Base-by-base conservation (phyloP, 1,140 invertebrate species). In the Zaprionus camerounensis region DNA sequence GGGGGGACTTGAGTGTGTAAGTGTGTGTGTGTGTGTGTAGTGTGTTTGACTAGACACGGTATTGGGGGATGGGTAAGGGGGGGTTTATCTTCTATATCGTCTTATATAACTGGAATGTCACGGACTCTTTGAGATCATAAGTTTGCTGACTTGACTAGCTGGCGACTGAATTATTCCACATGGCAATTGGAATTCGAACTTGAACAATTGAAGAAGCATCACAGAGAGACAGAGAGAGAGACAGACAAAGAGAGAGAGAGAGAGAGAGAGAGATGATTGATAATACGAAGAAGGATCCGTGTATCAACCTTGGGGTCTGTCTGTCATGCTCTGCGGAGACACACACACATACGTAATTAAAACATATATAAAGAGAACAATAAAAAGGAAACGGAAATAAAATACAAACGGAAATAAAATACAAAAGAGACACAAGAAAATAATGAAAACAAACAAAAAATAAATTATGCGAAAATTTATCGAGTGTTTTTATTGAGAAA, bases 401-500 rank as follows among this genome's bases (percentile, higher is more conserved):
- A 46, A 57, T 73, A 82, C 38, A 38, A 71, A 70, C 64, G 17
- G 58, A 69, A 69, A 66, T 46, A 63, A 58, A 70, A 72, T 55
- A 80, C 56, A 76, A n/a, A 20, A 53, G 56, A 71, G 66, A 62
- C 49, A 86, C 74, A 80, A 46, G 41, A 63, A 76, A 66, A 82
- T 73, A 80, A 87, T 68, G 36, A 67, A 80, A 78, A 87, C 57
- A 80, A 78, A 87, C 57, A 68, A 87, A 83, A 87, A 87, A 71
- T 62, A 87, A 87, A 71, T 62, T 72, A 81, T 82, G 76, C 65
- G 70, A 86, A 70, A 78, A 78, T 81, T 79, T 67, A 61, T 72
- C 72, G 57, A 56, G 68, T 72, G 79, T 61, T 84, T 86, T 87
- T 86, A 87, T 86, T 86, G 80, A 46, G 41, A 86, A 87, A 71